Conservation (phyloP, 2,113 vertebrate species). For the Dolichallabes microphthalmus region DNA sequence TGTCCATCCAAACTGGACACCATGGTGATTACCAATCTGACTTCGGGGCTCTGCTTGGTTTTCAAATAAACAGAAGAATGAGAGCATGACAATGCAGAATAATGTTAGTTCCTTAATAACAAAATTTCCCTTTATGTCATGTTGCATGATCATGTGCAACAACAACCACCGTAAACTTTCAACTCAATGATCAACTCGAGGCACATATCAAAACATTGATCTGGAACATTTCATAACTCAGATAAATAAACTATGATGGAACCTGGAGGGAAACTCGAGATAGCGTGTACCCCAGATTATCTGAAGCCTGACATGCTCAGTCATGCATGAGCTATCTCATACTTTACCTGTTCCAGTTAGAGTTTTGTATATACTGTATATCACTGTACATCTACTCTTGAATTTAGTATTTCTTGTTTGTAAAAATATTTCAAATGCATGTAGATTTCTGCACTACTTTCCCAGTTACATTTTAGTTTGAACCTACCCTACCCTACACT, state of each 20-base stretch:
- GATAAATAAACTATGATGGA: background rate
- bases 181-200: no score
- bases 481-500: no score
- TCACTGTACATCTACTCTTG: background rate
- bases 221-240: background rate
- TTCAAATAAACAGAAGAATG: background rate
- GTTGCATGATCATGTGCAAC: background rate
- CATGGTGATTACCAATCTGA: constrained; percentile 25
- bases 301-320: background rate
- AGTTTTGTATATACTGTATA: background rate
- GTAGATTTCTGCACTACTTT: background rate
- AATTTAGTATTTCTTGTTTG: background rate
- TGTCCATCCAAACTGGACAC: background rate
- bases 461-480: no score
- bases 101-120: background rate
- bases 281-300: background rate
- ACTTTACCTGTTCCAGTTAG: background rate
- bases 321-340: background rate
- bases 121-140: constrained; percentile 18
- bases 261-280: background rate
- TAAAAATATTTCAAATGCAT: background rate
- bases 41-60: background rate
- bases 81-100: background rate
- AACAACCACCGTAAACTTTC: background rate
- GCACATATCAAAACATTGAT: background rate